Conservation (phyloP, 2,888 invertebrate genomes). For the Dyspetes luteomarginatus region DNA sequence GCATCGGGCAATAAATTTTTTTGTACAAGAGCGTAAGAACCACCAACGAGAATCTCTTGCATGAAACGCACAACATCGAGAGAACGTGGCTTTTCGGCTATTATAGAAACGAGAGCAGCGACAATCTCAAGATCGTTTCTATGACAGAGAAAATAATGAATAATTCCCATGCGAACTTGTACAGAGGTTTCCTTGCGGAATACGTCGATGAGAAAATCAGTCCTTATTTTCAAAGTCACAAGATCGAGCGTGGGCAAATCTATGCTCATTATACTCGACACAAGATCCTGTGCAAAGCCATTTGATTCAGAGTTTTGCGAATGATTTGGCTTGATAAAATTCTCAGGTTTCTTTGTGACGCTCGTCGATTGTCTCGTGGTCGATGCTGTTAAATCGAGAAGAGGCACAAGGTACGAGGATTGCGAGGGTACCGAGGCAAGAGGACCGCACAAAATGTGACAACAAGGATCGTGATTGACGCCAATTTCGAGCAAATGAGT, state of each 20-base stretch:
- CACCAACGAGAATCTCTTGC: conserved; percentile 92
- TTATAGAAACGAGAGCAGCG: conserved; percentile 88
- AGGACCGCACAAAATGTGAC: conserved; percentile 89
- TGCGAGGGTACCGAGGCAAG: conserved; percentile 85
- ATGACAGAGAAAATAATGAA: conserved; percentile 93
- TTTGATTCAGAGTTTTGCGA: conserved; percentile 33
- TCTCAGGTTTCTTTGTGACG: conserved; percentile 50
- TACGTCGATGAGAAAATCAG: conserved; percentile 88
- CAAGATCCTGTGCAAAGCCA: conserved; percentile 49
- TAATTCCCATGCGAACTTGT: conserved; percentile 90
- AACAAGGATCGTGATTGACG: conserved; percentile 92
- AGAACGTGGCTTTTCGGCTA: conserved; percentile 86
- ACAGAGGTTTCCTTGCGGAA: conserved; percentile 88
- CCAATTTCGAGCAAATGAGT: conserved; percentile 94
- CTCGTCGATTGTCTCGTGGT: neutral
- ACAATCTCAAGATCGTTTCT: conserved; percentile 90
- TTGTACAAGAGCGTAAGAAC: conserved; percentile 89
- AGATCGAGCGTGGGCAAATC: conserved; percentile 90
- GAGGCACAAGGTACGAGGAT: conserved; percentile 88
- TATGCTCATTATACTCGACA: conserved; percentile 82
- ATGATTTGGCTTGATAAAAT: conserved; percentile 49
- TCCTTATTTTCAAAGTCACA: conserved; percentile 87
- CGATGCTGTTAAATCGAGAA: conserved; percentile 83
- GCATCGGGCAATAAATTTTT: conserved; percentile 90
- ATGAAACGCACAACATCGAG: conserved; percentile 88